Percentiles rank a stretch among this genome's conserved stretches.
Conservation (phyloP, 2,888 invertebrate species). For the Ctena decussata region DNA sequence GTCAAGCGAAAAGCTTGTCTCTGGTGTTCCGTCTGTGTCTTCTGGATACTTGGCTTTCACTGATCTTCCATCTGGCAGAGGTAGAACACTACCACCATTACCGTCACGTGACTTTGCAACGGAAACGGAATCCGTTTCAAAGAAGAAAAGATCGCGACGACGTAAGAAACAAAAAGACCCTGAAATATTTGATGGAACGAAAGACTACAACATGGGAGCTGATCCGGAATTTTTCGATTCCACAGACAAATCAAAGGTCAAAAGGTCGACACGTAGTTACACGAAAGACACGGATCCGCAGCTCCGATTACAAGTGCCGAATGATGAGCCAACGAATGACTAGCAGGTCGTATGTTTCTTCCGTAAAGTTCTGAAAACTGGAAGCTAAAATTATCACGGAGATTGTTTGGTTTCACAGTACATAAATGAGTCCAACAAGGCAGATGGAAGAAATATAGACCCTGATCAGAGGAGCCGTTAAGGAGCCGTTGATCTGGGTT, state of each 20-base stretch:
- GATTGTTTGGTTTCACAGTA: too few species aligned
- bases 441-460: too few species aligned
- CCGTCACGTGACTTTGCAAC: constrained; percentile 63
- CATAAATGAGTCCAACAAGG: too few species aligned
- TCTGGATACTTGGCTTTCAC: constrained; percentile 35
- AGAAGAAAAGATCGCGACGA: constrained; percentile 65
- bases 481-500: too few species aligned
- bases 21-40: constrained; percentile 44
- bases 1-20: constrained; percentile 40
- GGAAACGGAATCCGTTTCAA: constrained; percentile 47
- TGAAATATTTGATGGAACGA: constrained; percentile 76
- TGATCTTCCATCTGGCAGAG: constrained; percentile 30
- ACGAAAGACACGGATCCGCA: constrained; percentile 66
- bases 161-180: constrained; percentile 69
- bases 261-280: constrained; percentile 69
- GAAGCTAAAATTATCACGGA: too few species aligned
- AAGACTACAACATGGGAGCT: constrained; percentile 71
- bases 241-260: constrained; percentile 70
- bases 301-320: constrained; percentile 52
- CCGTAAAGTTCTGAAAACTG: too few species aligned
- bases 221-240: constrained; percentile 72
- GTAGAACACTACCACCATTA: constrained; percentile 54
- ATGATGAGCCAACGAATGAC: constrained; percentile 32
- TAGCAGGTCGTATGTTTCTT: too few species aligned
- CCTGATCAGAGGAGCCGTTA: too few species aligned